Percentiles rank a stretch among this genome's conserved stretches.
Conservation (phyloP, 1,140 invertebrate species). For the Aporrectodea caliginosa region DNA sequence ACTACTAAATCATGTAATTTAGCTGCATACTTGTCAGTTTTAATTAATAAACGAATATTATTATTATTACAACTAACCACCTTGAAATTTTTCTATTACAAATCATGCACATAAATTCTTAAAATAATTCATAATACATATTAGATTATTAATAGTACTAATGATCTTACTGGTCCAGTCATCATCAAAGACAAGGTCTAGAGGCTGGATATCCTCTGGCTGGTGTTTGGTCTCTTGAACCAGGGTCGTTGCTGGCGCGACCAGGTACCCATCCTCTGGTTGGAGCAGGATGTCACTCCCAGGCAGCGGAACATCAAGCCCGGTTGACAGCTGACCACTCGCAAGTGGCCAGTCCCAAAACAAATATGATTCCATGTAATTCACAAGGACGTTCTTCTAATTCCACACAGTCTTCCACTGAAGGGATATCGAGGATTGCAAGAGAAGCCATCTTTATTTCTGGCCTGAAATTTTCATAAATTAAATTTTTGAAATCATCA, state of each 20-base stretch:
- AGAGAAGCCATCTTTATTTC: neutral
- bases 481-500: too few species aligned
- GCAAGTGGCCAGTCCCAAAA: neutral
- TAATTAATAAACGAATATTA: neutral
- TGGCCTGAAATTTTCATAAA: neutral
- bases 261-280: neutral
- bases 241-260: neutral
- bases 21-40: neutral
- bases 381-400: neutral
- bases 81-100: neutral
- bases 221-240: neutral
- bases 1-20: neutral
- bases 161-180: neutral
- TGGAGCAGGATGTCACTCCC: neutral
- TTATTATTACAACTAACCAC: neutral
- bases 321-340: neutral
- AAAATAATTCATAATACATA: too few species aligned
- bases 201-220: neutral
- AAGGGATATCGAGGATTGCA: neutral
- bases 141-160: neutral
- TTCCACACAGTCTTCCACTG: neutral
- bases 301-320: neutral
- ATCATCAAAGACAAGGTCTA: neutral
- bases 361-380: neutral
- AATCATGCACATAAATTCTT: neutral